phyloP scores from a whole-genome alignment of 2,797 vertebrate genomes.

The Peromyscus melanophrys region DNA sequence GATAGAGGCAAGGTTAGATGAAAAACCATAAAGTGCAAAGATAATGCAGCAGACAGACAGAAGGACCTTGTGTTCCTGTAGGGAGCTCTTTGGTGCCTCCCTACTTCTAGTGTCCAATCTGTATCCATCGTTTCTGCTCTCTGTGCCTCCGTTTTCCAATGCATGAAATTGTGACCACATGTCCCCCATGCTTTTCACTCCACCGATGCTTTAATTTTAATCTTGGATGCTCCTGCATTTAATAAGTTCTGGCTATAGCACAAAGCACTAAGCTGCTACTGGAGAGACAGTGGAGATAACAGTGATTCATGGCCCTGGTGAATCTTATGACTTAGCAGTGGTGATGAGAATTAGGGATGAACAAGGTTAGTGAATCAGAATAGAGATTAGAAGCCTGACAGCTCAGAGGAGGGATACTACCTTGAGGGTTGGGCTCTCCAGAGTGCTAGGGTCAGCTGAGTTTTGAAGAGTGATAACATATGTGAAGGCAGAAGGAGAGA shows the following conservation, averaged over 20 bases:
- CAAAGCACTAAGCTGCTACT: not conserved
- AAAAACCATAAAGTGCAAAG: not conserved
- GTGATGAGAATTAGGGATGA: not conserved
- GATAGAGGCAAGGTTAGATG: no score
- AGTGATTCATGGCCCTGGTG: not conserved
- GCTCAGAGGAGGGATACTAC: not conserved
- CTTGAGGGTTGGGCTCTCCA: not conserved
- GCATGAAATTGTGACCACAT: not conserved
- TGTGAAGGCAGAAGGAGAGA: not conserved
- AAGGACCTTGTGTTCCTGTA: not conserved
- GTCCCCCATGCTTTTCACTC: not conserved
- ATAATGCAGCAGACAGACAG: fast-evolving
- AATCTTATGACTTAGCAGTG: not conserved
- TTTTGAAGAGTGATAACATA: not conserved
- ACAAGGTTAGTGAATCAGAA: not conserved
- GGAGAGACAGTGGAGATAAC: fast-evolving
- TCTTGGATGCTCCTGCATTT: not conserved
- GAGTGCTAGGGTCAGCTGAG: not conserved
- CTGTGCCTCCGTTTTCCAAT: not conserved
- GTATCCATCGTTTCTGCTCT: not conserved
- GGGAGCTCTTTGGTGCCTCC: not conserved
- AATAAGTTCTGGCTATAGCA: not conserved
- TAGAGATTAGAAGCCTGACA: not conserved
- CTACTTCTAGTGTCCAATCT: not conserved
- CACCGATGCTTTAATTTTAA: not conserved